phyloP scores from a whole-genome alignment of 2,888 invertebrate genomes.

The Petrophora chlorosata region DNA sequence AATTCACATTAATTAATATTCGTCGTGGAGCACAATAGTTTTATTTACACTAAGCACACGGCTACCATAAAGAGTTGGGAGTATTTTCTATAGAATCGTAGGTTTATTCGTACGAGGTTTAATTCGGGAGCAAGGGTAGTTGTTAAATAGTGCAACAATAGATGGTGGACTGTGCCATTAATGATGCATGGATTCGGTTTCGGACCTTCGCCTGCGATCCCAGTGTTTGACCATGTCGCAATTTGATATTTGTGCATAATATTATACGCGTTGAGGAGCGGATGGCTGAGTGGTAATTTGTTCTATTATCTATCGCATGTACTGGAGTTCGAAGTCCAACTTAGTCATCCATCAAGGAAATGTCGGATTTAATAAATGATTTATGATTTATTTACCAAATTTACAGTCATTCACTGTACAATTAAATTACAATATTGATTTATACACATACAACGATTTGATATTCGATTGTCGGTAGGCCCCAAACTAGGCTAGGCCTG shows the following conservation, averaged over 20 bases:
- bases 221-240: constrained; percentile 49
- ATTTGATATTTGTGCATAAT: constrained; percentile 37
- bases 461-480: no score
- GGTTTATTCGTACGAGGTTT: no score
- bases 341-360: no score
- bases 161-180: constrained; percentile 70
- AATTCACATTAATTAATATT: constrained; percentile 71
- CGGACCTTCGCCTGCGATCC: constrained; percentile 69
- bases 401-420: no score
- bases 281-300: no score
- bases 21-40: constrained; percentile 66
- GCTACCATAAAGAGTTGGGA: constrained; percentile 64
- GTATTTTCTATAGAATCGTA: constrained; percentile 74
- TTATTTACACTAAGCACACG: constrained; percentile 51
- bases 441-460: no score
- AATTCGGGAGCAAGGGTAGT: constrained; percentile 61
- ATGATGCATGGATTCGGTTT: constrained; percentile 68
- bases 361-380: no score
- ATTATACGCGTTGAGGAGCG: constrained; percentile 5
- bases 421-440: no score
- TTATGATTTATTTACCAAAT: no score
- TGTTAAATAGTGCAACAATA: constrained; percentile 80
- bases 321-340: no score
- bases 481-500: no score
- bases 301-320: no score